Conservation (phyloP, 2,888 invertebrate species). For the Druceiella hillmani region DNA sequence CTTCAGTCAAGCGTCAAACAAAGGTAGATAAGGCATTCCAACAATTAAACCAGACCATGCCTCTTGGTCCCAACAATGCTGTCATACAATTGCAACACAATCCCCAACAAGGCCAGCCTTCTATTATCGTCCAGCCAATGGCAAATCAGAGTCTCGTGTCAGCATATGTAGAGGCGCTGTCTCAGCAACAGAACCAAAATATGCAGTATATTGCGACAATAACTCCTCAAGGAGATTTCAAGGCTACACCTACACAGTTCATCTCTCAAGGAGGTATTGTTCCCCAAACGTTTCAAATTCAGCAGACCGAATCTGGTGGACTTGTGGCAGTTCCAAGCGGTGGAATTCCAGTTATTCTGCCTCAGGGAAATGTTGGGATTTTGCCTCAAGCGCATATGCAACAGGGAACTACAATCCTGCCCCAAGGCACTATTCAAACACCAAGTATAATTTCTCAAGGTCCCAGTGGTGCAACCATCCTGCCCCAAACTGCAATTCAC, state of each 20-base stretch:
- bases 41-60: constrained; percentile 41
- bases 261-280: constrained; percentile 50
- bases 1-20: constrained; percentile 45
- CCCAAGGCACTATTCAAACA: constrained; percentile 51
- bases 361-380: constrained; percentile 50
- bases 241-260: constrained; percentile 51
- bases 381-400: constrained; percentile 43
- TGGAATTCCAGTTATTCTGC: constrained; percentile 50
- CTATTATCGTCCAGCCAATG: constrained; percentile 65
- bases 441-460: constrained; percentile 50
- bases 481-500: constrained; percentile 53
- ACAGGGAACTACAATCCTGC: constrained; percentile 53
- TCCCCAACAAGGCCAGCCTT: constrained; percentile 53
- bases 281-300: constrained; percentile 56
- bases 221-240: constrained; percentile 56
- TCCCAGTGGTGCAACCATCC: constrained; percentile 53
- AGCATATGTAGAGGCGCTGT: constrained; percentile 61
- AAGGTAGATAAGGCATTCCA: constrained; percentile 47
- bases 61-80: constrained; percentile 43
- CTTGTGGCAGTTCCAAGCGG: constrained; percentile 55
- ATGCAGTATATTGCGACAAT: constrained; percentile 73
- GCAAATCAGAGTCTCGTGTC: constrained; percentile 56
- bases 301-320: constrained; percentile 56
- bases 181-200: constrained; percentile 64
- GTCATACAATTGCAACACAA: constrained; percentile 55